Evolutionary conservation across 2,113 vertebrate species (phyloP).

Genomic region (Cercocebus atys): DNA sequence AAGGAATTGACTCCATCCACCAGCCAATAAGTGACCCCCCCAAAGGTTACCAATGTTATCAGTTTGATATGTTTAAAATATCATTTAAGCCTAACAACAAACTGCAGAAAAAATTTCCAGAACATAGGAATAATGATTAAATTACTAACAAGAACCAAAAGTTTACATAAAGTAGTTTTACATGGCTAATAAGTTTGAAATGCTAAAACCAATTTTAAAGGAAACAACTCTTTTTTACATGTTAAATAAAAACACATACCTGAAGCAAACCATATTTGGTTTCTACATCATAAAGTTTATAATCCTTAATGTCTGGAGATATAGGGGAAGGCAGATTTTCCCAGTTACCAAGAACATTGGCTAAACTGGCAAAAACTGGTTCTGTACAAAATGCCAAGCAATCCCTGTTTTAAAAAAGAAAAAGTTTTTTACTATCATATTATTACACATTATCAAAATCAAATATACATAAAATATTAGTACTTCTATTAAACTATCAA

Average conservation of each 20-base stretch:
- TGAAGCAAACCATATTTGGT: constrained; percentile 97
- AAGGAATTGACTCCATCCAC: neutral
- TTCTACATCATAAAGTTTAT: constrained; percentile 97
- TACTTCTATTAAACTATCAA: neutral
- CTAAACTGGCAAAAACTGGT: constrained; percentile 97
- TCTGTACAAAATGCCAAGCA: constrained; percentile 99
- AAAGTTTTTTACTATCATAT: constrained; percentile 25
- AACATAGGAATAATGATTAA: constrained; percentile 42
- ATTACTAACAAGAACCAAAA: constrained; percentile 2
- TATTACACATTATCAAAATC: neutral
- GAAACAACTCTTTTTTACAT: neutral
- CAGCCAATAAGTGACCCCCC: neutral
- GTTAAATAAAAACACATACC: constrained; percentile 85
- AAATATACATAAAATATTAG: constrained; percentile 58
- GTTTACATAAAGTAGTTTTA: constrained; percentile 13
- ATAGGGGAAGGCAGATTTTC: constrained; percentile 95
- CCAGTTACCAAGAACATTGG: constrained; percentile 96
- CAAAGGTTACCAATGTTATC: neutral
- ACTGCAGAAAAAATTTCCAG: neutral
- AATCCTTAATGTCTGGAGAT: constrained; percentile 95
- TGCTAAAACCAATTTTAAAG: neutral
- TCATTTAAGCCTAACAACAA: constrained; percentile 16
- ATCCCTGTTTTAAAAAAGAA: constrained; percentile 86
- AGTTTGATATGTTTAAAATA: constrained; percentile 25
- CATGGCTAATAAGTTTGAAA: neutral